Evolutionary conservation across 2,888 invertebrate genomes (phyloP).

Genomic region (Erebia aethiops): DNA sequence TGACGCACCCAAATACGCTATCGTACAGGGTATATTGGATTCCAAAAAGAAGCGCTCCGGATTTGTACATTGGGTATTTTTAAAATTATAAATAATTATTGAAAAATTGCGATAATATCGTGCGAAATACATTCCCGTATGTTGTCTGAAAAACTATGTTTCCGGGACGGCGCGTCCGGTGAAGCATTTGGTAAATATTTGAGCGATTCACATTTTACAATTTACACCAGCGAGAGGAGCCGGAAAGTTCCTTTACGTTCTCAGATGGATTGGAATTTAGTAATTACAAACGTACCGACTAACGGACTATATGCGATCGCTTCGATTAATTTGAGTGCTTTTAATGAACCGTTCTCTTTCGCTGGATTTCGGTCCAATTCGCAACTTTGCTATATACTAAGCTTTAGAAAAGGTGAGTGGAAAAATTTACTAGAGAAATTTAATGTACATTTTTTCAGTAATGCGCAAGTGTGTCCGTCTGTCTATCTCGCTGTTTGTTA

Average conservation of each 20-base stretch:
- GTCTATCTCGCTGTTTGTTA: too few relatives aligned
- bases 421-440: background rate
- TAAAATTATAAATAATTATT: background rate
- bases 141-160: constrained; percentile 10
- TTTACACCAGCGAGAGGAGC: constrained; percentile 13
- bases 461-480: background rate
- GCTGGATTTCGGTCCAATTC: constrained; percentile 15
- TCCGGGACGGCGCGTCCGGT: constrained; percentile 19
- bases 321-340: constrained; percentile 14
- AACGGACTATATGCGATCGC: constrained; percentile 1
- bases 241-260: constrained; percentile 15
- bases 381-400: background rate
- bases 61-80: too few relatives aligned
- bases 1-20: too few relatives aligned
- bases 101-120: background rate
- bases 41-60: too few relatives aligned
- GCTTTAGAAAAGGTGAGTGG: background rate
- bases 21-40: too few relatives aligned
- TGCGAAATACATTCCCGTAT: background rate
- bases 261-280: constrained; percentile 15
- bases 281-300: constrained; percentile 9
- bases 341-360: background rate
- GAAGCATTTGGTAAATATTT: constrained; percentile 22
- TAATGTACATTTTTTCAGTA: too few relatives aligned
- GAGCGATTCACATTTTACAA: constrained; percentile 25